phyloP scores from a whole-genome alignment of 2,113 vertebrate genomes.

The Syrmaticus mikado region DNA sequence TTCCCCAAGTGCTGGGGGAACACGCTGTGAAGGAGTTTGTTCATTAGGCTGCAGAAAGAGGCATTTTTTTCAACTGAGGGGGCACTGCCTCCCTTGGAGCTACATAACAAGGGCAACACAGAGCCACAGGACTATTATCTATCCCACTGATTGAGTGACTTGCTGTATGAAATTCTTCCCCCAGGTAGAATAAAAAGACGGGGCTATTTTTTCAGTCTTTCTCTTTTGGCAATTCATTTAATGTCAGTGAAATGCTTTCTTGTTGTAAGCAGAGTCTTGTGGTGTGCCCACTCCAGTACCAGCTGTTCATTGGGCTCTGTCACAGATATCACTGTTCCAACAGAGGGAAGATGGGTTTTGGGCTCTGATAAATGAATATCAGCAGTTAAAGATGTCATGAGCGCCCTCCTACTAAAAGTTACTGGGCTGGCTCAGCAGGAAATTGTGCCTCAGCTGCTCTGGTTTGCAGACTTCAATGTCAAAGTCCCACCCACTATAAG shows the following conservation, averaged over 20 bases:
- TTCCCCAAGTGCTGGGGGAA: not conserved
- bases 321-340: not conserved
- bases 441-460: fast-evolving
- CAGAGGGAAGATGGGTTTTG: fast-evolving
- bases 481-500: not conserved
- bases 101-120: not conserved
- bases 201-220: not conserved
- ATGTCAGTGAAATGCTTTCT: not conserved
- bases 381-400: fast-evolving
- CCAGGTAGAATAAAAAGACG: not conserved
- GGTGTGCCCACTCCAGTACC: not conserved
- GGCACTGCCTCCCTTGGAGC: not conserved
- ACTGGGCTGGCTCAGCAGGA: not conserved
- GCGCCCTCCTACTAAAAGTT: not conserved
- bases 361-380: not conserved
- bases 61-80: not conserved
- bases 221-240: not conserved
- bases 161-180: not conserved
- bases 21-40: not conserved
- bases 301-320: not conserved
- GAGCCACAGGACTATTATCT: not conserved
- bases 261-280: not conserved
- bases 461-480: not conserved
- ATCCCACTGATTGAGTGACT: not conserved
- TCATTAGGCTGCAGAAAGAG: not conserved